Evolutionary conservation across 2,797 vertebrate genomes (phyloP), one percentile per base, ranked within the genome.

Genomic region (Scolopax bukidnonensis): DNA sequence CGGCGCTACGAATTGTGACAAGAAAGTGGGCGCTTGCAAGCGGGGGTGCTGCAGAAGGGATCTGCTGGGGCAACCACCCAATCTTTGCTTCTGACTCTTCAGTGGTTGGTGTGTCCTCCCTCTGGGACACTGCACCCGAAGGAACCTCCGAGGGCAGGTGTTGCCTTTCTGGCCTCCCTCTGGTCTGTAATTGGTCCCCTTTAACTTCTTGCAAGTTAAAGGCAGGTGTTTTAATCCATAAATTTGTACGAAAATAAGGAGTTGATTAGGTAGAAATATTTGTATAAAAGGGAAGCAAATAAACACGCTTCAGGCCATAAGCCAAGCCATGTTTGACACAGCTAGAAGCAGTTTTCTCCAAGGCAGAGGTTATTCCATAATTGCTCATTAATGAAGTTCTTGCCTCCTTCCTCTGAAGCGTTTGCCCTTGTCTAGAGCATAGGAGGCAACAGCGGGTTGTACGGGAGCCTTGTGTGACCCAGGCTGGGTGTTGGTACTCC

Each of bases 1-100:
- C 33, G 3, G 0, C 2, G 75, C 13, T 64, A 60, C n/a, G 38
- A 70, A 0, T 40, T 48, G 24, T 1, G 3, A 14, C 0, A 25
- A n/a, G 43, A 16, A 18, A 10, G 43, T 1, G 30, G 67, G 48
- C 41, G 38, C 11, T 53, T 45, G 45, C 16, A 16, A 4, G 11
- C 15, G 16, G 50, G 50, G 28, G 6, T 60, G 30, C 61, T 76
- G n/a, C 32, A 21, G 79, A 3, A 71, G 50, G 63, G 54, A 14
- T 53, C 41, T 90, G 51, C 59, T 57, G 88, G 59, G 20, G 70
- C 32, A 11, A 1, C 11, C 47, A 33, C 32, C 33, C 16, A 0
- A 7, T 38, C n/a, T 86, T 54, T 3, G 4, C n/a, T 50, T 41
- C n/a, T 56, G 25, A 19, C n/a, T 40, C 57, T 14, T 12, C 8